Percentiles rank a stretch among this genome's conserved stretches.
Conservation (phyloP, 2,888 invertebrate genomes). For the Heliconius ismenius region DNA sequence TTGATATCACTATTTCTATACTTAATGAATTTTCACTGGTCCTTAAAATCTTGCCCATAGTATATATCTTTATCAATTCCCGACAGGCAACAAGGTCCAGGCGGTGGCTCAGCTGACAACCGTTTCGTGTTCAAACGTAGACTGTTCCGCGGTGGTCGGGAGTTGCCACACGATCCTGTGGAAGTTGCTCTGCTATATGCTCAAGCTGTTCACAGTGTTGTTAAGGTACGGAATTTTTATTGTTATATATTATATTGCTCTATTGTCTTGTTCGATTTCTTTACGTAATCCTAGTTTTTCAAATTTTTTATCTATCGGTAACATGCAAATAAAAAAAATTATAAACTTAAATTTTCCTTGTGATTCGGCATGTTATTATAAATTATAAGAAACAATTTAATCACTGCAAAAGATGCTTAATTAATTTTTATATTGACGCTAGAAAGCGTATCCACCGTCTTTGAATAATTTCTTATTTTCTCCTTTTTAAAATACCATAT, state of each 20-base stretch:
- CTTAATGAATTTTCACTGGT: no score
- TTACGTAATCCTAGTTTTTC: neutral
- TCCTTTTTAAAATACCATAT: no score
- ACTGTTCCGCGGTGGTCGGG: slow-evolving; percentile 92
- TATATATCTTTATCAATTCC: neutral
- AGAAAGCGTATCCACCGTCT: neutral
- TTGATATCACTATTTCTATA: no score
- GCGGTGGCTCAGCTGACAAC: slow-evolving; percentile 92
- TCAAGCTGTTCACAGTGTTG: slow-evolving; percentile 96
- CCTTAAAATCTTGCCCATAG: no score
- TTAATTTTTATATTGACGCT: neutral
- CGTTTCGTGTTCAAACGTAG: slow-evolving; percentile 95
- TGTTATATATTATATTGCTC: neutral
- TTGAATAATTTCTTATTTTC: neutral
- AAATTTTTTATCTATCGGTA: no score
- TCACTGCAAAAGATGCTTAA: neutral
- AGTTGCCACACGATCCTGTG: slow-evolving; percentile 96
- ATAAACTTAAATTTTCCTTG: neutral
- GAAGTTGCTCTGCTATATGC: slow-evolving; percentile 96
- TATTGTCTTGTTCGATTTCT: neutral
- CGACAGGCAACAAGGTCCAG: slow-evolving; percentile 82
- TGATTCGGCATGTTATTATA: neutral
- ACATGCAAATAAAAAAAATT: no score
- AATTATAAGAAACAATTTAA: neutral
- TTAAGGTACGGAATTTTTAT: slow-evolving; percentile 85